Base-by-base conservation (phyloP, 2,888 invertebrate genomes). In the Tachystola acroxantha region DNA sequence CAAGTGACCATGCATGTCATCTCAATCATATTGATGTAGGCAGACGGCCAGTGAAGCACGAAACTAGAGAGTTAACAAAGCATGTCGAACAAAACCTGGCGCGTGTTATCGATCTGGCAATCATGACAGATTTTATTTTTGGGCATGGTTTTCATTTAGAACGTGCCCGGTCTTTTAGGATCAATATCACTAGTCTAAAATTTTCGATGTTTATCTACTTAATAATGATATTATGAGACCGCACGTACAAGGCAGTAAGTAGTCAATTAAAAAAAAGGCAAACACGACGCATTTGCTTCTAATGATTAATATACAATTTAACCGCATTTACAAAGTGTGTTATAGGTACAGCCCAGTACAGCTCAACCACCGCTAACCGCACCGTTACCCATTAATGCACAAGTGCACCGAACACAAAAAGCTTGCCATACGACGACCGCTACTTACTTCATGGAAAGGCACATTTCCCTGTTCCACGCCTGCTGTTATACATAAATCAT, bases 331-430 rank as follows among this genome's bases (percentile, higher is more conserved):
- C 24, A 26, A 14, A 24, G 11, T 28, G 30, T 37, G 16, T 25
- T 25, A 26, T 34, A 34, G 19, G 29, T 32, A 26, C 29, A 26
- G 22, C 10, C 7, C n/a, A 25, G 37, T 31, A 42, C 45, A 36
- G 36, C 38, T 38, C 7, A 7, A 25, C 35, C 28, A 42, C 45
- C 36, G 36, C 38, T 38, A 45, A 10, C 9, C 22, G 19, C 32
- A 39, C 40, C 42, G 38, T 42, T 42, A 41, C 35, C 29, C 27
- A 36, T 30, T 42, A 32, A 39, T 46, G 34, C 37, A 45, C 30
- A 42, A 34, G 26, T 40, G 43, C 41, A 45, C 32, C 13, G 20
- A 37, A 37, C 29, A 34, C 35, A 39, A 40, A 40, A 36, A 35
- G 5, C 27, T 10, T 28, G 28, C 32, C 36, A 26, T 33, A 7